Evolutionary conservation across 2,888 invertebrate genomes (phyloP).

Genomic region (Dexiosoma caninum): DNA sequence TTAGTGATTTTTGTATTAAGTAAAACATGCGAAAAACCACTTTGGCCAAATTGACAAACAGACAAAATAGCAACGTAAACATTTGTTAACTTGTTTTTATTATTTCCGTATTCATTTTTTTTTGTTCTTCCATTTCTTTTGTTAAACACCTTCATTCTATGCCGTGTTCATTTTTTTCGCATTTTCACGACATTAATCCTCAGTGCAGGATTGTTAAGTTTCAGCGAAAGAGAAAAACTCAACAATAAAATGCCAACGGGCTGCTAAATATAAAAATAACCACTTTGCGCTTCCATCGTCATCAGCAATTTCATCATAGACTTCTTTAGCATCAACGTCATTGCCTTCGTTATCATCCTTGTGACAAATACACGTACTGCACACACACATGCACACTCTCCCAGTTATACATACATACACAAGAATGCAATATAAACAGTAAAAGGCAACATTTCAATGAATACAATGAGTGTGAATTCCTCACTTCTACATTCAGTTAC

Average conservation of each 20-base stretch:
- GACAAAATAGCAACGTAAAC: slow-evolving; percentile 50
- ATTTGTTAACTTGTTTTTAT: slow-evolving; percentile 52
- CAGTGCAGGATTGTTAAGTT: slow-evolving; percentile 55
- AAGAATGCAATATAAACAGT: slow-evolving; percentile 53
- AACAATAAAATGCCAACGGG: slow-evolving; percentile 63
- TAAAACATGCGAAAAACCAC: slow-evolving; percentile 77
- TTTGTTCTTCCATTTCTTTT: slow-evolving; percentile 39
- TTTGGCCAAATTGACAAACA: slow-evolving; percentile 76
- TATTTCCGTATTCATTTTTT: slow-evolving; percentile 39
- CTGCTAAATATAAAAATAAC: slow-evolving; percentile 61
- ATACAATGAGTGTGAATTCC: slow-evolving; percentile 73
- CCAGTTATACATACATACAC: too few species aligned
- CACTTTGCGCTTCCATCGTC: slow-evolving; percentile 56
- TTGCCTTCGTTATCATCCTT: slow-evolving; percentile 30
- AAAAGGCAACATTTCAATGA: slow-evolving; percentile 48
- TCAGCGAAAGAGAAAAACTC: not conserved
- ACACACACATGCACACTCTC: too few species aligned
- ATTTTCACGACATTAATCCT: slow-evolving; percentile 55
- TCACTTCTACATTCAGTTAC: slow-evolving; percentile 71
- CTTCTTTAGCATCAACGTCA: slow-evolving; percentile 4
- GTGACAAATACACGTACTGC: slow-evolving; percentile 34
- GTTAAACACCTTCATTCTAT: slow-evolving; percentile 48
- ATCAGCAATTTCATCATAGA: slow-evolving; percentile 13
- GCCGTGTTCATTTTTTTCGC: not conserved
- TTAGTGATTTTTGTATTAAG: slow-evolving; percentile 68